Evolutionary conservation across 1,140 invertebrate genomes (phyloP), one percentile per base, ranked within the genome.

Genomic region (Gerris buenoi): DNA sequence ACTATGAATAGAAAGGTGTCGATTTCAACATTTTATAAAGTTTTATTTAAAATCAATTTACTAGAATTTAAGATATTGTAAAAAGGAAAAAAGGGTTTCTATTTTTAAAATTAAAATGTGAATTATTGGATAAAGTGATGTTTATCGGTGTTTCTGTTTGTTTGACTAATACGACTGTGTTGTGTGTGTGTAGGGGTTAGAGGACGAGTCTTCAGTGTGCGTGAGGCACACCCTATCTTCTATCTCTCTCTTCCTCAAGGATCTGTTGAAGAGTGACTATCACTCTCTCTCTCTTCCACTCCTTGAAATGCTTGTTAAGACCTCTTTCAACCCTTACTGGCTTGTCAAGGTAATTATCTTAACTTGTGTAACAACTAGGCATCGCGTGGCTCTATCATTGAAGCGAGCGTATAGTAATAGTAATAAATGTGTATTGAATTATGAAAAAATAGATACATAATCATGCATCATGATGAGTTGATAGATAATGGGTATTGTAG

Each of bases 311-410:
- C 76, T 93, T 3, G 80, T 70, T 1, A 27, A 87, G 25, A 77
- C 91, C 0, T 82, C 84, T 59, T 79, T 81, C 57, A 91, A 92
- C 78, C 82, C 85, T 0, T 95, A 95, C 77, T 95, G 91, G 88
- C 79, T 95, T 15, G 86, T 93, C 25, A 91, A 91, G 80, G 86
- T 92, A 68, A 46, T n/a, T n/a, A n/a, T n/a, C n/a, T n/a, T n/a
- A n/a, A n/a, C n/a, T n/a, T n/a, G n/a, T n/a, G n/a, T n/a, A n/a
- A n/a, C n/a, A n/a, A n/a, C n/a, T n/a, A n/a, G n/a, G n/a, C n/a
- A n/a, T n/a, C n/a, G n/a, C n/a, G n/a, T n/a, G n/a, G n/a, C n/a
- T n/a, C n/a, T n/a, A n/a, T n/a, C n/a, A n/a, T n/a, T n/a, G n/a
- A n/a, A n/a, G n/a, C n/a, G n/a, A n/a, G n/a, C n/a, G n/a, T n/a